phyloP scores from a whole-genome alignment of 2,888 invertebrate genomes.

The Ernsta delagoae region DNA sequence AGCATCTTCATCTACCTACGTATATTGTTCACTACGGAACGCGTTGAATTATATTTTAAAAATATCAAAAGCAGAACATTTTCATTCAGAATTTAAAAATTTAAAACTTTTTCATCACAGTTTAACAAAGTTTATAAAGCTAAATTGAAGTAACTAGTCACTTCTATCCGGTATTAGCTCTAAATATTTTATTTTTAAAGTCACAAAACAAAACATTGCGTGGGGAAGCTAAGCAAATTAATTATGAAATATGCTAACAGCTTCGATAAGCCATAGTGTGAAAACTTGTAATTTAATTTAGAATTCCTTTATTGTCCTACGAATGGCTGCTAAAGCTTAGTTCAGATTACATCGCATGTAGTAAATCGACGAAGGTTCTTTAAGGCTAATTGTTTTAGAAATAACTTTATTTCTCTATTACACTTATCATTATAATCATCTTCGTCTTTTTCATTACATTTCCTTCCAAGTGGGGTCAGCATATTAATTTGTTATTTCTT shows the following conservation, averaged over 20 bases:
- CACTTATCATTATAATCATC: no score
- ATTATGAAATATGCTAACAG: slow-evolving; percentile 26
- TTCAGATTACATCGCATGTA: not conserved
- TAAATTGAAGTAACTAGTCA: not conserved
- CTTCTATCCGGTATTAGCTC: not conserved
- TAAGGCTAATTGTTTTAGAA: not conserved
- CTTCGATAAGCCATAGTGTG: slow-evolving; percentile 28
- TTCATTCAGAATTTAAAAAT: no score
- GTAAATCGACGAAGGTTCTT: not conserved
- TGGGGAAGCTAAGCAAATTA: slow-evolving; percentile 22
- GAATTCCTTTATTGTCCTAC: slow-evolving; percentile 19
- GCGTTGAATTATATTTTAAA: no score
- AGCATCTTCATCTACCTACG: no score
- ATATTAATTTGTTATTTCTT: no score
- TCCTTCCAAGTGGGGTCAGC: no score
- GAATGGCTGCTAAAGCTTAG: not conserved
- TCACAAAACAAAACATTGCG: slow-evolving; percentile 12
- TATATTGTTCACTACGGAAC: no score
- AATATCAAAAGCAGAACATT: no score
- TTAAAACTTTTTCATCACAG: no score
- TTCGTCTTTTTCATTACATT: no score
- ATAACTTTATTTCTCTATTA: no score
- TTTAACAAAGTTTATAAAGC: not conserved
- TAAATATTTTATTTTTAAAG: slow-evolving; percentile 16
- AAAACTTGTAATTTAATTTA: slow-evolving; percentile 32